phyloP scores from a whole-genome alignment of 2,888 invertebrate species.

The Synanthedon formicaeformis region DNA sequence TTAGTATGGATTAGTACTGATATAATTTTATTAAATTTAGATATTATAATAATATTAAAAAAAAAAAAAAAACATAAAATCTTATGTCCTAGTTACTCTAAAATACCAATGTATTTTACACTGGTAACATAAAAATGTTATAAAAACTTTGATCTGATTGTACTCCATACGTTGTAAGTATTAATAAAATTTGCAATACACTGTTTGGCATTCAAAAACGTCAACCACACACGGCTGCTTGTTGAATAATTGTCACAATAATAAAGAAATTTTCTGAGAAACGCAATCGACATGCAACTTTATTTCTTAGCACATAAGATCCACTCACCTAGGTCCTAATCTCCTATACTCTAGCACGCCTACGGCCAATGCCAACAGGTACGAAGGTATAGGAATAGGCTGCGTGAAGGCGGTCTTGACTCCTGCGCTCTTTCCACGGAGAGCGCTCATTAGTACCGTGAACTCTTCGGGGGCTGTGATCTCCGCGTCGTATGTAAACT shows the following conservation, averaged over 20 bases:
- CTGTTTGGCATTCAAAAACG: no score
- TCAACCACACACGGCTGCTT: no score
- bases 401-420: conserved; percentile 75
- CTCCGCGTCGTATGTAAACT: conserved; percentile 83
- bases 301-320: not conserved
- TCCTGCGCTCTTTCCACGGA: conserved; percentile 61
- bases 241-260: not conserved
- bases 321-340: conserved; percentile 75
- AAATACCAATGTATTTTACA: no score
- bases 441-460: conserved; percentile 90
- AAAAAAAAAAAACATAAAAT: no score
- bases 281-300: not conserved
- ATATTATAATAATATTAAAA: no score
- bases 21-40: no score
- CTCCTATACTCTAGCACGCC: conserved; percentile 81
- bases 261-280: not conserved
- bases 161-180: no score
- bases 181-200: no score
- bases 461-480: conserved; percentile 80
- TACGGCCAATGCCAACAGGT: conserved; percentile 89
- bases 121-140: no score
- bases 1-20: no score
- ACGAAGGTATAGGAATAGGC: conserved; percentile 87
- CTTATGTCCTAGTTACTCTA: no score
- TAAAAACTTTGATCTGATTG: no score